These are phyloP conservation scores for Parauchenoglanis punctatus DNA, from an alignment of 2,797 vertebrate genomes.

Conservation along the genomic window DNA sequence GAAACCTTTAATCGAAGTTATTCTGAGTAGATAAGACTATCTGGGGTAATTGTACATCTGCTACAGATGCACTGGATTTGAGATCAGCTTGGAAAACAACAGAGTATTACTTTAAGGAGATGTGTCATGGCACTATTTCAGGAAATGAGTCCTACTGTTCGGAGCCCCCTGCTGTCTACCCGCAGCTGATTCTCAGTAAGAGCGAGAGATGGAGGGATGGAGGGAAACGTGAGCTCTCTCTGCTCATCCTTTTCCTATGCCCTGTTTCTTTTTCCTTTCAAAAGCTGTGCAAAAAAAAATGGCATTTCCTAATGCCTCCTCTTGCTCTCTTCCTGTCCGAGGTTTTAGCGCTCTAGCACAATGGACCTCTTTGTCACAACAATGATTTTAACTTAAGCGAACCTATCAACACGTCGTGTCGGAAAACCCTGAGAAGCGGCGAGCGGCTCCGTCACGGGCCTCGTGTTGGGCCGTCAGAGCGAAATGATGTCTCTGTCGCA, in stretches of 20 bases:
- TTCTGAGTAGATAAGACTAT: not conserved
- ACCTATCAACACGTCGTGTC: slow-evolving; percentile 35
- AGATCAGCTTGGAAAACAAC: not conserved
- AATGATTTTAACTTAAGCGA: slow-evolving; percentile 35
- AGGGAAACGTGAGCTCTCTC: not conserved
- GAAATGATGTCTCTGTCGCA: not conserved
- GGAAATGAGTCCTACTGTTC: slow-evolving; percentile 25
- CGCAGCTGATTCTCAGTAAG: slow-evolving; percentile 23
- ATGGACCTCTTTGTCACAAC: slow-evolving; percentile 46
- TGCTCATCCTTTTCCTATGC: slow-evolving; percentile 4
- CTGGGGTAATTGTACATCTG: not conserved
- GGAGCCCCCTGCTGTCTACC: slow-evolving; percentile 18
- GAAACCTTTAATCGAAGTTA: not conserved
- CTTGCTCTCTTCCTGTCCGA: not conserved
- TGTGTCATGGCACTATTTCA: slow-evolving; percentile 18
- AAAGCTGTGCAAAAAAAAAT: not conserved
- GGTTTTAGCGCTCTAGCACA: slow-evolving; percentile 35
- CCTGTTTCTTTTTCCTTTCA: not conserved
- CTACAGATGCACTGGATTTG: slow-evolving; percentile 1
- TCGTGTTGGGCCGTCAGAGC: not conserved
- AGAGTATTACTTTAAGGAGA: slow-evolving; percentile 7
- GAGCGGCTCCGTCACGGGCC: not conserved
- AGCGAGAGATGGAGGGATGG: not conserved
- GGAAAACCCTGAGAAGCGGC: not conserved
- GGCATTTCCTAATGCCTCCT: not conserved